A percentile compares a stretch with the other conserved stretches of the same genome.
Conservation (phyloP, 1,140 invertebrate species). For the Coptotermes formosanus region DNA sequence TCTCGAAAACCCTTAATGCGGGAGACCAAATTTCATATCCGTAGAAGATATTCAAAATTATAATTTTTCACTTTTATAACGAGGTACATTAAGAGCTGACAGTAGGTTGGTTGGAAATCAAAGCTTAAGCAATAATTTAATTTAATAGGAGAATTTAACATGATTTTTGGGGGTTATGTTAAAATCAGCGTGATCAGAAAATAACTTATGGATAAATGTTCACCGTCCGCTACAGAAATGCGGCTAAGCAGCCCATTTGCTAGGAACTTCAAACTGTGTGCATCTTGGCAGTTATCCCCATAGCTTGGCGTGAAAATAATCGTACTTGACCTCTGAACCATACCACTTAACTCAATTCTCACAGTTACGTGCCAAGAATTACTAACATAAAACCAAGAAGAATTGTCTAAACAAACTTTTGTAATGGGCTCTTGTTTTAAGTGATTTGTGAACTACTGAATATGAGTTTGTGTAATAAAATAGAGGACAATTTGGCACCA, state of each 20-base stretch:
- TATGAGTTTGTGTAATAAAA: neutral
- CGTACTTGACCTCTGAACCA: neutral
- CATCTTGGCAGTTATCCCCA: neutral
- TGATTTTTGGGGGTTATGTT: too few relatives aligned
- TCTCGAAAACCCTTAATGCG: too few relatives aligned
- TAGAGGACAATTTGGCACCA: neutral
- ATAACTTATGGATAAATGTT: too few relatives aligned
- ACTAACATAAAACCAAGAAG: neutral
- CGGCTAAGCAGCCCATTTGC: neutral
- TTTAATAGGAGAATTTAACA: too few relatives aligned
- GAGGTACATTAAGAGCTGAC: too few relatives aligned
- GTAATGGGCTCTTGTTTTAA: neutral
- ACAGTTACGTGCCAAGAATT: neutral
- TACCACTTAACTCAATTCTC: neutral
- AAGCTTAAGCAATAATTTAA: too few relatives aligned
- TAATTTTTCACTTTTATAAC: too few relatives aligned
- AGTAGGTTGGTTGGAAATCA: too few relatives aligned
- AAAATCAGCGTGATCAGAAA: too few relatives aligned
- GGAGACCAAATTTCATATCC: too few relatives aligned
- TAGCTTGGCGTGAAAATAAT: neutral
- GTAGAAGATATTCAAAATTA: too few relatives aligned
- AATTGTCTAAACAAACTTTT: constrained; percentile 13
- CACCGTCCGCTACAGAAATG: neutral
- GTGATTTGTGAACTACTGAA: neutral
- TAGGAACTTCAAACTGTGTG: neutral